Evolutionary conservation across 1,140 invertebrate genomes (phyloP), one percentile per base, ranked within the genome.

Genomic region (Bombyx mandarina): DNA sequence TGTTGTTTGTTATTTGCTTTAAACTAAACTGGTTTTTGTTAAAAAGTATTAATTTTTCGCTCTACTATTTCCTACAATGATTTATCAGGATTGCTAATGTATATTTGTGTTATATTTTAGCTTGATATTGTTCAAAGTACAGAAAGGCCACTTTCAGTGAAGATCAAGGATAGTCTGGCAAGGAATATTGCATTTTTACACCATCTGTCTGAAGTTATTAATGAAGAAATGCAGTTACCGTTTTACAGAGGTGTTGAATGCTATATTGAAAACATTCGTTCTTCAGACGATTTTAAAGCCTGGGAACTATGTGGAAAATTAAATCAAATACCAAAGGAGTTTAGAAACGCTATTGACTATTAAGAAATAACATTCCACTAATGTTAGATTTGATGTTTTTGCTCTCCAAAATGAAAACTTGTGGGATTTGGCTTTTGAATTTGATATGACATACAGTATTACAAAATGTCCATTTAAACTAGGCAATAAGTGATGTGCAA

Each of bases 171-270:
- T 49, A 79, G 61, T 6, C 73, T 87, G 45, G 79, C 88, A 18
- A 87, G 78, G 60, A 88, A 89, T 61, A 77, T 88, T 58, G 75
- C 82, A 44, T 88, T 78, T 56, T 57, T 88, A 6, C 88, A 89
- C 57, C 72, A 73, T 54, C 73, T 89, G 7, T 88, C 86, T 43
- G 83, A 86, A 74, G 66, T 78, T 42, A 83, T 89, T 9, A 79
- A 84, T 66, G 83, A 88, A 56, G 75, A 87, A 70, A 81, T 89
- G 69, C 66, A 80, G 62, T 55, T 87, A 8, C 88, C 85, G 12
- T 88, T 88, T 67, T 57, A 79, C 5, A 72, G 82, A 65, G 88
- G 86, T 54, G 75, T 88, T 8, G 77, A 86, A 61, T 89, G 73
- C 64, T 89, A 71, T 61, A 58, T 88, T 7, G 75, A 88, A 52